phyloP scores from a whole-genome alignment of 1,140 invertebrate species.

The Melitaea cinxia region DNA sequence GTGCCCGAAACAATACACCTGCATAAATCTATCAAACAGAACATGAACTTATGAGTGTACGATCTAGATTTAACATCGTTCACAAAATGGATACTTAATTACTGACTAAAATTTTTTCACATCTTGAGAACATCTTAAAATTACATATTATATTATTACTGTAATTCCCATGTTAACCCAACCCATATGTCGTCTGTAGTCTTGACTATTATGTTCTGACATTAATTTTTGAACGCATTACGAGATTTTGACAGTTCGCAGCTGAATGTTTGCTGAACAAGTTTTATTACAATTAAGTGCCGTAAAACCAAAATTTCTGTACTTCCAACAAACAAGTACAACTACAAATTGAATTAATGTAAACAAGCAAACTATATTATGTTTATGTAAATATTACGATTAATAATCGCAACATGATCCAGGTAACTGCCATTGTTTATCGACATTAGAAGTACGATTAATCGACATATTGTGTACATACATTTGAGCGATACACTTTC shows the following conservation, averaged over 20 bases:
- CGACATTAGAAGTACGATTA: conserved; percentile 29
- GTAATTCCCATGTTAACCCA: too few relatives aligned
- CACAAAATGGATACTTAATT: too few relatives aligned
- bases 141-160: too few relatives aligned
- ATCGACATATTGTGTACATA: conserved; percentile 38
- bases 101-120: too few relatives aligned
- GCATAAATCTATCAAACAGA: too few relatives aligned
- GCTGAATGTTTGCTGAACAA: conserved; percentile 59
- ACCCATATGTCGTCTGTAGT: neutral
- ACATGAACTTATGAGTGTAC: too few relatives aligned
- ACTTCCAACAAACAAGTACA: conserved; percentile 18
- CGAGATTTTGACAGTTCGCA: conserved; percentile 68
- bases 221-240: conserved; percentile 21
- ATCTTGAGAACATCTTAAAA: too few relatives aligned
- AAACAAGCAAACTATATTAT: conserved; percentile 1
- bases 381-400: conserved; percentile 1
- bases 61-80: too few relatives aligned
- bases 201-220: too few relatives aligned
- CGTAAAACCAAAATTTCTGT: conserved; percentile 18
- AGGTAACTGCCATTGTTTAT: conserved; percentile 56
- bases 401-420: conserved; percentile 50
- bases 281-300: conserved; percentile 48
- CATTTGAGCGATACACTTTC: conserved; percentile 35
- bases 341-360: conserved; percentile 7
- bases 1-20: too few relatives aligned